phyloP scores from a whole-genome alignment of 2,797 vertebrate genomes.

The Rallus crepitans region DNA sequence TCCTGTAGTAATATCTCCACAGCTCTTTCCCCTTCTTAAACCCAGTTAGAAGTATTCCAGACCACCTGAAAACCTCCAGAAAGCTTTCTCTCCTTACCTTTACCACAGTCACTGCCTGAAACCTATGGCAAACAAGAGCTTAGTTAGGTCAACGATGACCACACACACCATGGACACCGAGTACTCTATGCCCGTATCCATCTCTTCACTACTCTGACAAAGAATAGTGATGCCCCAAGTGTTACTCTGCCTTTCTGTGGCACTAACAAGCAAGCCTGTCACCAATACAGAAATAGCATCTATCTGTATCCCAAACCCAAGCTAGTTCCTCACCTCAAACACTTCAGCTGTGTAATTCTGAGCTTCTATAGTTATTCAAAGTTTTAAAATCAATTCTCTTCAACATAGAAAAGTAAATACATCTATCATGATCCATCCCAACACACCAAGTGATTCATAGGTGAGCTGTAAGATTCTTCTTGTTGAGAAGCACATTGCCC shows the following conservation, averaged over 20 bases:
- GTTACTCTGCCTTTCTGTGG: rapidly evolving
- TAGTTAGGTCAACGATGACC: neutral
- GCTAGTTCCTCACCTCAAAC: neutral
- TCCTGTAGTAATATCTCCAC: neutral
- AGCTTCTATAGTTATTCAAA: neutral
- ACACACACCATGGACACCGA: neutral
- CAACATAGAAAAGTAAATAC: neutral
- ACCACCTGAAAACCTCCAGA: neutral
- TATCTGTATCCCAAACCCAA: neutral
- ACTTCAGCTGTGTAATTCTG: neutral
- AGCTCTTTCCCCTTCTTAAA: neutral
- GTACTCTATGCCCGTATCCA: rapidly evolving
- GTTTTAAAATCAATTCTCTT: neutral
- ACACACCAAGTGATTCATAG: neutral
- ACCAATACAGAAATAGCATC: neutral
- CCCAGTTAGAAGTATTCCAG: neutral
- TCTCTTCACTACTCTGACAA: rapidly evolving
- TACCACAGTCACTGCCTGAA: neutral
- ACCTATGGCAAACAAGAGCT: neutral
- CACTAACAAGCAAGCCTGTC: neutral
- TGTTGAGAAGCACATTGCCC: neutral
- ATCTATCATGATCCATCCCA: neutral
- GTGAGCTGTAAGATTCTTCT: neutral
- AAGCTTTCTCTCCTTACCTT: neutral
- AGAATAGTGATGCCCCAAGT: rapidly evolving